Evolutionary conservation across 2,797 vertebrate genomes (phyloP).

Genomic region (Manis pentadactyla): DNA sequence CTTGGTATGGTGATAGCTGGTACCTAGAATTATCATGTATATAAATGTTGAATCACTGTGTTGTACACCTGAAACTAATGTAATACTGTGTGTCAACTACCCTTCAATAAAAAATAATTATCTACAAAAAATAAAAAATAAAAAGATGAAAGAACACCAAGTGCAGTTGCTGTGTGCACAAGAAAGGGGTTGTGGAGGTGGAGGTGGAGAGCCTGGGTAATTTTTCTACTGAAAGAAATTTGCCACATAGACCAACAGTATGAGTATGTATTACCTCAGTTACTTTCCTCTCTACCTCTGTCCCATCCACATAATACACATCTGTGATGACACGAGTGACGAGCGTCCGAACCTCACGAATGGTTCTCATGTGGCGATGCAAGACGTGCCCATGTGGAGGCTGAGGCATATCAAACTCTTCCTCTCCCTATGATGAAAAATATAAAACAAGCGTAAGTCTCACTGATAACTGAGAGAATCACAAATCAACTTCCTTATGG

Average conservation of each 20-base stretch:
- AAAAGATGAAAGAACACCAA: neutral
- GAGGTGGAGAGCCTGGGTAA: neutral
- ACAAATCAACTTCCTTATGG: neutral
- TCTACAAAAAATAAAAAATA: too few relatives aligned
- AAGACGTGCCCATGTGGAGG: slow-evolving; percentile 85
- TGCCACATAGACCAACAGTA: neutral
- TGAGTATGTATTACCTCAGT: slow-evolving; percentile 89
- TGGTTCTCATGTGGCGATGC: slow-evolving; percentile 93
- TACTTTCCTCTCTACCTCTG: slow-evolving; percentile 95
- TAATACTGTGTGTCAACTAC: too few relatives aligned
- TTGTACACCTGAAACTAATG: too few relatives aligned
- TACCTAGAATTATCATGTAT: too few relatives aligned
- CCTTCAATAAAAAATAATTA: too few relatives aligned
- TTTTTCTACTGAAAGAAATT: neutral
- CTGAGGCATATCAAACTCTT: slow-evolving; percentile 86
- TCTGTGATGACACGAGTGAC: slow-evolving; percentile 96
- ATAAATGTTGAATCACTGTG: too few relatives aligned
- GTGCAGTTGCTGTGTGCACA: neutral
- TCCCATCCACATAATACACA: slow-evolving; percentile 95
- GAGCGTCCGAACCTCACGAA: slow-evolving; percentile 95
- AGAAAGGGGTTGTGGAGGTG: neutral
- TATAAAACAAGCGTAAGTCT: neutral
- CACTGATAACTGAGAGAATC: neutral
- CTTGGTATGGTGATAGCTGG: too few relatives aligned
- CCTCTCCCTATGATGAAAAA: slow-evolving; percentile 84